Conservation (phyloP, 2,888 invertebrate species). For the Branchipolynoe longqiensis region DNA sequence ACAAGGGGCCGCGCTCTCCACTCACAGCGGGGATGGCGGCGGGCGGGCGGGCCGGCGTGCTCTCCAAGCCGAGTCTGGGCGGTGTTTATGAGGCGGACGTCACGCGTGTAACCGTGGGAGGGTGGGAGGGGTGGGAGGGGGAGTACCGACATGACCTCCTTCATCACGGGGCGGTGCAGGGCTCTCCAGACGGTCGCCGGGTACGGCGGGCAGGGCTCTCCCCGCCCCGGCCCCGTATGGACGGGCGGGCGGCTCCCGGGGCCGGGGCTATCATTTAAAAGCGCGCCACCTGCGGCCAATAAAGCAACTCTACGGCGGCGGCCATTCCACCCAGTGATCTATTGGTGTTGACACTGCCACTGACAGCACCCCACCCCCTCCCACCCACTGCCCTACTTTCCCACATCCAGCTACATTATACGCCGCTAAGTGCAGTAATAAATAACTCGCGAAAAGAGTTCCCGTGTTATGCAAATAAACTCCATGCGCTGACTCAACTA, state of each 20-base stretch:
- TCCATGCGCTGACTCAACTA: too few species aligned
- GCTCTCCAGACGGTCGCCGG: neutral
- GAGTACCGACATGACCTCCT: conserved; percentile 21
- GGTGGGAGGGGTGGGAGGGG: conserved; percentile 5
- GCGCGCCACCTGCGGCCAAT: too few species aligned
- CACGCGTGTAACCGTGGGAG: neutral
- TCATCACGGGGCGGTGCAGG: conserved; percentile 7
- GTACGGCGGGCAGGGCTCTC: conserved; percentile 4
- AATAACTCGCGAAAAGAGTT: too few species aligned
- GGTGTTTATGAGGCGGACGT: neutral
- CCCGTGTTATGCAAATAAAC: too few species aligned
- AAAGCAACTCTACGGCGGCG: too few species aligned
- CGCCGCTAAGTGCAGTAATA: too few species aligned
- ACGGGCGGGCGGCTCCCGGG: neutral
- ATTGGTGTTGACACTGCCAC: conserved; percentile 3
- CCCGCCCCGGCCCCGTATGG: neutral
- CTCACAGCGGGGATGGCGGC: neutral
- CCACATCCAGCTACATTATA: too few species aligned
- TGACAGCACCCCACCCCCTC: neutral
- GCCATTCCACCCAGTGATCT: too few species aligned
- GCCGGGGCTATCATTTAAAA: neutral
- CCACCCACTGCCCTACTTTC: conserved; percentile 19
- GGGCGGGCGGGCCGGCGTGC: neutral
- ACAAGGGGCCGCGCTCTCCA: neutral
- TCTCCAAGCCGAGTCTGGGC: neutral